A percentile compares a stretch with the other conserved stretches of the same genome.
phyloP scores from a whole-genome alignment of 2,888 invertebrate genomes.

The Hypsopygia costalis region DNA sequence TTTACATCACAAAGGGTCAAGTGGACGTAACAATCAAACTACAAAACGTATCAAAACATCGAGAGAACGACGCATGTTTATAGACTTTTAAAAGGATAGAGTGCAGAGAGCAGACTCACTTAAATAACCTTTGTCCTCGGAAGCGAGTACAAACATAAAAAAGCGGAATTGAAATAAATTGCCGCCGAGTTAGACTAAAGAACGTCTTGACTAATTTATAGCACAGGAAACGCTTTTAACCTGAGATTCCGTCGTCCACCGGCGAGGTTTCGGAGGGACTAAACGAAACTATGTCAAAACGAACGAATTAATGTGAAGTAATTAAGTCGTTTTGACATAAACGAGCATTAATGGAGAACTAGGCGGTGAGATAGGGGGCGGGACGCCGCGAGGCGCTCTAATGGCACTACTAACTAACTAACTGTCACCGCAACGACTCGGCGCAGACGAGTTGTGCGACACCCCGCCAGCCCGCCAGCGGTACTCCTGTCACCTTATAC shows the following conservation, averaged over 20 bases:
- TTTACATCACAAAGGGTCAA: conserved; percentile 49
- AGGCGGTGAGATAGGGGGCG: conserved; percentile 46
- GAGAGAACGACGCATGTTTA: conserved; percentile 25
- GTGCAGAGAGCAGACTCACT: neutral
- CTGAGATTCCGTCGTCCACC: neutral
- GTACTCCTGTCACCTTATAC: conserved; percentile 39
- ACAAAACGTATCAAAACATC: conserved; percentile 29
- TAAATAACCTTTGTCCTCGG: neutral
- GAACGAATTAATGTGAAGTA: conserved; percentile 55
- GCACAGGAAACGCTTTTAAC: conserved; percentile 2
- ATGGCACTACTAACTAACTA: conserved; percentile 69
- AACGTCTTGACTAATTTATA: conserved; percentile 2
- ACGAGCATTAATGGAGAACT: conserved; percentile 60
- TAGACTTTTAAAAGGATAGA: conserved; percentile 9
- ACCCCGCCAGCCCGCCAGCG: conserved; percentile 24
- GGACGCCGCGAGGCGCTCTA: conserved; percentile 49
- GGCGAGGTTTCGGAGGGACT: conserved; percentile 34
- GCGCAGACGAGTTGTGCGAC: conserved; percentile 35
- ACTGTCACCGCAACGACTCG: conserved; percentile 61
- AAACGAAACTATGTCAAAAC: conserved; percentile 41
- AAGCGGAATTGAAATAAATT: conserved; percentile 2
- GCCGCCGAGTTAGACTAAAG: neutral
- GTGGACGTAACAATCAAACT: conserved; percentile 45
- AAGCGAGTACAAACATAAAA: neutral
- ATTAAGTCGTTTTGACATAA: conserved; percentile 68